Conservation (phyloP, 2,888 invertebrate species). For the Steromphala cineraria region DNA sequence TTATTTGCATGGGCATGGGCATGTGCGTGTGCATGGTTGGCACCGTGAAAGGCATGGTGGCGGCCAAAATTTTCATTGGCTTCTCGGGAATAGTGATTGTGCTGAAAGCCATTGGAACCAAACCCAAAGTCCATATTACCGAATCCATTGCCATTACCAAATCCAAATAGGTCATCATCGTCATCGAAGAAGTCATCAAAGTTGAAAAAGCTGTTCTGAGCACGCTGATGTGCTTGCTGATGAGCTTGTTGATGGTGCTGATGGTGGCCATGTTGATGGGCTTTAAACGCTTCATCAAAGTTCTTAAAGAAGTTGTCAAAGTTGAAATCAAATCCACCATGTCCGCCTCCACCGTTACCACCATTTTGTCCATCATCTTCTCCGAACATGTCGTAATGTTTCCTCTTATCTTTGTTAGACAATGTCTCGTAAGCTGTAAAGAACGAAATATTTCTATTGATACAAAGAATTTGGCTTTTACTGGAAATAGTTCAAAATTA, state of each 20-base stretch:
- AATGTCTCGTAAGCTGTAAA: slow-evolving; percentile 76
- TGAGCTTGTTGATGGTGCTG: slow-evolving; percentile 44
- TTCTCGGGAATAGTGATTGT: background rate
- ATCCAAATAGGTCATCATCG: slow-evolving; percentile 67
- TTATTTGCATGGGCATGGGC: slow-evolving; percentile 18
- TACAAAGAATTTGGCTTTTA: background rate
- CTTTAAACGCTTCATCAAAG: slow-evolving; percentile 64
- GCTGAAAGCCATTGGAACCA: background rate
- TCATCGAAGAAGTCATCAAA: slow-evolving; percentile 74
- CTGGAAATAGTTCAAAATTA: background rate
- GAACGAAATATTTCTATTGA: background rate
- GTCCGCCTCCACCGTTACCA: slow-evolving; percentile 56
- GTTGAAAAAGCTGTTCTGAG: slow-evolving; percentile 62
- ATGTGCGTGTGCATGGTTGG: background rate
- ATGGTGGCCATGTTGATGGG: slow-evolving; percentile 50
- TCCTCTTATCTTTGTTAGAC: slow-evolving; percentile 75
- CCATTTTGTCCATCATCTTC: slow-evolving; percentile 63
- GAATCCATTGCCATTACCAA: slow-evolving; percentile 25
- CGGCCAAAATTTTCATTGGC: background rate
- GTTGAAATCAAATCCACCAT: slow-evolving; percentile 58
- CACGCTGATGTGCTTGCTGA: slow-evolving; percentile 43
- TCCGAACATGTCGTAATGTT: slow-evolving; percentile 76
- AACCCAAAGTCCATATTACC: slow-evolving; percentile 28
- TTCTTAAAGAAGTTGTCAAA: slow-evolving; percentile 76
- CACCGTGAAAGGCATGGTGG: slow-evolving; percentile 3